Evolutionary conservation across 2,888 invertebrate species (phyloP).

Genomic region (Melipona bicolor): DNA sequence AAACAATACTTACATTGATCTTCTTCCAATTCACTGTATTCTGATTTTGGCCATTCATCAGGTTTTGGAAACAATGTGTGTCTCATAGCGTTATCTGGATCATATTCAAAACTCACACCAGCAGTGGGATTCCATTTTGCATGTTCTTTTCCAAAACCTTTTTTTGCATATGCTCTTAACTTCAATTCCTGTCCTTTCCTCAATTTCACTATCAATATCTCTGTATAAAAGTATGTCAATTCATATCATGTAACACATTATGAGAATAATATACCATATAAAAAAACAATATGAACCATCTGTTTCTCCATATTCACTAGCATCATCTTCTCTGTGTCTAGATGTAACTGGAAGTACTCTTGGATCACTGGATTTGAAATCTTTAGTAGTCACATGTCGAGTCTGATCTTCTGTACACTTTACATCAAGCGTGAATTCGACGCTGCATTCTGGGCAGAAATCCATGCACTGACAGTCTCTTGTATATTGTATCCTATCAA

Average conservation of each 20-base stretch:
- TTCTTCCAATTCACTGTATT: conserved; percentile 96
- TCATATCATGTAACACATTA: not conserved
- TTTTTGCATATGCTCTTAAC: conserved; percentile 97
- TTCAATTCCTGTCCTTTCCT: conserved; percentile 96
- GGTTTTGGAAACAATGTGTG: conserved; percentile 98
- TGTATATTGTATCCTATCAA: conserved; percentile 97
- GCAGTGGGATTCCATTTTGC: conserved; percentile 99
- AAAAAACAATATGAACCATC: conserved; percentile 88
- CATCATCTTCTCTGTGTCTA: conserved; percentile 95
- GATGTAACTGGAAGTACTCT: conserved; percentile 97
- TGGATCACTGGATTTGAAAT: conserved; percentile 95
- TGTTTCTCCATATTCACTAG: conserved; percentile 96
- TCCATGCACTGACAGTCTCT: conserved; percentile 98
- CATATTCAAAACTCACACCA: conserved; percentile 99
- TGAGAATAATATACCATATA: not conserved
- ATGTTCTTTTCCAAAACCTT: conserved; percentile 98
- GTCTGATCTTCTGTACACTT: conserved; percentile 98
- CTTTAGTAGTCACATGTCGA: conserved; percentile 97
- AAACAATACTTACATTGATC: conserved; percentile 89
- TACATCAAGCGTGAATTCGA: conserved; percentile 98
- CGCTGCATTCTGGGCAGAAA: conserved; percentile 98
- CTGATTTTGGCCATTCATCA: conserved; percentile 99
- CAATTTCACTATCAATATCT: conserved; percentile 90
- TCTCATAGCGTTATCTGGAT: conserved; percentile 98
- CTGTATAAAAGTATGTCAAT: conserved; percentile 82